Evolutionary conservation across 2,113 vertebrate genomes (phyloP), one percentile per base, ranked within the genome.

Genomic region (Xenus cinereus): DNA sequence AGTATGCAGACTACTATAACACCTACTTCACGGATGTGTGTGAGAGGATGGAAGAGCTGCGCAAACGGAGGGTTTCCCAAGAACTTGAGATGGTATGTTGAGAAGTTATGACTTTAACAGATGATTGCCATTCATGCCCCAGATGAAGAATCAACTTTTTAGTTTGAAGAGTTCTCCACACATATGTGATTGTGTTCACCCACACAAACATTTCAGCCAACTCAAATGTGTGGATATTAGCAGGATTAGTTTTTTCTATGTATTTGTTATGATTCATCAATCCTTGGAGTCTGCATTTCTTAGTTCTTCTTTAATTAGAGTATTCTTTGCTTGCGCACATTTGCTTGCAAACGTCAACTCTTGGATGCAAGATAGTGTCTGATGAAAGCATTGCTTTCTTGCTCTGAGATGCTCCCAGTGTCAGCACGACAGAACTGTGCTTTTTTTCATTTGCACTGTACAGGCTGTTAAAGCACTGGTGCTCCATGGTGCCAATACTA

Each of bases 1-100:
- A 99, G 96, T 99, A 99, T 97, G 99, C 99, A 14, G 99, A 99
- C 95, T 99, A 99, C 95, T 99, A 99, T 97, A 99, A 99, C 76
- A 99, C 99, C 90, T 99, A 99, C 94, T 99, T 99, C 96, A 98
- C 99, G 1, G 99, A 99, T 89, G 99, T 99, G 91, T 99, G 98
- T 14, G 99, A 99, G 91, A 98, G 99, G 94, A 99, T 99, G 99
- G 99, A 99, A 95, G 99, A 99, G 96, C 98, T 99, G n/a, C 99
- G 99, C 89, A 99, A 99, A 53, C 98, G 99, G 33, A 98, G 98
- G 35, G 98, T 99, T 76, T 99, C 99, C 41, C 99, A 99, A 98
- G 99, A 99, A 82, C 97, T 99, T 50, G 99, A 99, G 62, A 97
- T 98, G 99, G 99, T 99, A 97, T 97, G 97, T 97, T 72, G 69